These are phyloP conservation scores for Norana najaformis DNA, from an alignment of 2,888 invertebrate species.

Conservation along the genomic window DNA sequence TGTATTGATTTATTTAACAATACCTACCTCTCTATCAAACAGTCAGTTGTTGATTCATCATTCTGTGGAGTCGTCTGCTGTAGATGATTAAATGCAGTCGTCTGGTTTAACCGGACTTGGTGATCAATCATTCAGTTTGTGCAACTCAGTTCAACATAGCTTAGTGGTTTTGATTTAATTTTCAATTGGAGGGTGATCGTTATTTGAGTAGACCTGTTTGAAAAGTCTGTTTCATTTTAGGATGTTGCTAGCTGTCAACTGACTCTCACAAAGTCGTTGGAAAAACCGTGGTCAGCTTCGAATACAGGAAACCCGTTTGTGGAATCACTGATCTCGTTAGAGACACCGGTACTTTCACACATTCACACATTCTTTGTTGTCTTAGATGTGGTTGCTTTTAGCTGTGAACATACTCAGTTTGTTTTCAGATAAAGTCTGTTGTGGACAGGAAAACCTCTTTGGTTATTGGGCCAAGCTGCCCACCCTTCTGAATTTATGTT, in stretches of 20 bases:
- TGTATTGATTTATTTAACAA: too few species aligned
- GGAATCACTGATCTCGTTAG: slow-evolving; percentile 9
- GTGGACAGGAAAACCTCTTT: not conserved
- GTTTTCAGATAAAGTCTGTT: not conserved
- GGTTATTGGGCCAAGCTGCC: not conserved
- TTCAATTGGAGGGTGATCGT: not conserved
- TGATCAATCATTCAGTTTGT: too few species aligned
- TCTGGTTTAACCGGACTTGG: too few species aligned
- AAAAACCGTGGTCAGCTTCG: not conserved
- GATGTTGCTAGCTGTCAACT: not conserved
- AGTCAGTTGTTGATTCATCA: too few species aligned
- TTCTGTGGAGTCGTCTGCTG: too few species aligned
- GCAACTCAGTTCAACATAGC: not conserved
- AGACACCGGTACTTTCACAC: not conserved
- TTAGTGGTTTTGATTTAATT: not conserved
- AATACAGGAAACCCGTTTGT: not conserved
- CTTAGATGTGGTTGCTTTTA: not conserved
- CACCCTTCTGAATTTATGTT: not conserved
- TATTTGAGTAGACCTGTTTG: not conserved
- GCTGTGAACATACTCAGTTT: too few species aligned
- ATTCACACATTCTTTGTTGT: not conserved
- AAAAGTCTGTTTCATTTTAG: not conserved
- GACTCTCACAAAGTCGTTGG: slow-evolving; percentile 1
- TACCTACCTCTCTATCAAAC: too few species aligned
- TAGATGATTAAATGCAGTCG: too few species aligned